A percentile compares a stretch with the other conserved stretches of the same genome.
Evolutionary conservation across 2,797 vertebrate genomes (phyloP).

Genomic region (Falco berigora): DNA sequence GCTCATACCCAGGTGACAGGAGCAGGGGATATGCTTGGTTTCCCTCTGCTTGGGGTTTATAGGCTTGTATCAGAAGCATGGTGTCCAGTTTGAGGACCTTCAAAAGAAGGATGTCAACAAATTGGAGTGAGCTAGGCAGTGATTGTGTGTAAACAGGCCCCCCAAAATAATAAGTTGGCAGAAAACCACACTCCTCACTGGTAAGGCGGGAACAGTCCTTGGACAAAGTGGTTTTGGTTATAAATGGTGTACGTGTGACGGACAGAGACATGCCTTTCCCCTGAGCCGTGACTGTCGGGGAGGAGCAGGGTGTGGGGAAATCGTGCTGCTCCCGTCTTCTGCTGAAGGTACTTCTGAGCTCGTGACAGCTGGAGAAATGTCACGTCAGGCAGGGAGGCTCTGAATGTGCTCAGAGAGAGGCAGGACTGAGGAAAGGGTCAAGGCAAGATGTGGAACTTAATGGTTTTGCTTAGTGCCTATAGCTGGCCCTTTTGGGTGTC

Average conservation of each 20-base stretch:
- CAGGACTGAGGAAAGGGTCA: neutral
- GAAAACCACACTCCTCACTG: neutral
- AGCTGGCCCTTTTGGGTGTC: neutral
- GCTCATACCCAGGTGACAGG: fast-evolving
- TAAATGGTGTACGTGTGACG: neutral
- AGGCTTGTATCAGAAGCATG: neutral
- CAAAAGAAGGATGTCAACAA: neutral
- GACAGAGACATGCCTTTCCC: neutral
- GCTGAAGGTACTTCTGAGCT: neutral
- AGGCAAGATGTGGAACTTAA: neutral
- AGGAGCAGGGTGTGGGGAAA: slow-evolving; percentile 1
- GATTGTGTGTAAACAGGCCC: neutral
- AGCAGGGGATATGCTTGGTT: neutral
- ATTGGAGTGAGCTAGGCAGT: neutral
- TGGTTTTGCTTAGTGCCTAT: neutral
- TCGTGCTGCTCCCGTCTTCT: neutral
- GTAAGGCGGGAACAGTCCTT: neutral
- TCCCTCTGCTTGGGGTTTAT: neutral
- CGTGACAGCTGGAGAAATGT: neutral
- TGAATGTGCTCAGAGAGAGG: neutral
- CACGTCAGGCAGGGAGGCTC: neutral
- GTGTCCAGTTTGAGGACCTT: neutral
- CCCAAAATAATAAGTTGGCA: neutral
- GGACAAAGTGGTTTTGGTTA: neutral
- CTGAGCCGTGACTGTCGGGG: neutral